phyloP scores from a whole-genome alignment of 2,113 vertebrate species.

The Microtus montanus region DNA sequence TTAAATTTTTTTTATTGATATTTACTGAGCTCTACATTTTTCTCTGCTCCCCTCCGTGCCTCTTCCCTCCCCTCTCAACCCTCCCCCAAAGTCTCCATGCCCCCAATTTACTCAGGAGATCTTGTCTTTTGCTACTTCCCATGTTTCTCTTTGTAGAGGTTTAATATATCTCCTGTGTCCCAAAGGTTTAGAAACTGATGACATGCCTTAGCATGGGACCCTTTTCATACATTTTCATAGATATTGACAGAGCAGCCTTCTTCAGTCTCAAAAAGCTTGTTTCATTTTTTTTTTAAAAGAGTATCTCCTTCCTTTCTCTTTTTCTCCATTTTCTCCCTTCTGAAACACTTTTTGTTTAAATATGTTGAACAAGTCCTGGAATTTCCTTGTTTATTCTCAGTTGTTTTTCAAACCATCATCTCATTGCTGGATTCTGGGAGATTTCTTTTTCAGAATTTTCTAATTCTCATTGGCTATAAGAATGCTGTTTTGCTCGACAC shows the following conservation, averaged over 20 bases:
- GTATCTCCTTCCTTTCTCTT: neutral
- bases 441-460: constrained; percentile 31
- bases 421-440: neutral
- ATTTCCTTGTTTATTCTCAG: neutral
- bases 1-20: too few species aligned
- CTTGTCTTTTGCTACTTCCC: too few species aligned
- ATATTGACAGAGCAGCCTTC: neutral
- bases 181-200: neutral
- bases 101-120: too few species aligned
- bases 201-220: neutral
- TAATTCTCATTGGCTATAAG: neutral
- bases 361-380: neutral
- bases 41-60: too few species aligned
- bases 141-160: neutral
- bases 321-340: neutral
- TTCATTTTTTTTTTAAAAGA: neutral
- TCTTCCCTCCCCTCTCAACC: too few species aligned
- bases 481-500: neutral
- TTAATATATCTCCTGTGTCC: neutral
- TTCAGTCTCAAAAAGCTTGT: neutral
- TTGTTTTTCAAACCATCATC: neutral
- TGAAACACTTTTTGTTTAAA: neutral
- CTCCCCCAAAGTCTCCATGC: too few species aligned
- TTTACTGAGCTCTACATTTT: too few species aligned
- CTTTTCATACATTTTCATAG: neutral